Evolutionary conservation across 2,888 invertebrate species (phyloP).

Genomic region (Amitus sp.): DNA sequence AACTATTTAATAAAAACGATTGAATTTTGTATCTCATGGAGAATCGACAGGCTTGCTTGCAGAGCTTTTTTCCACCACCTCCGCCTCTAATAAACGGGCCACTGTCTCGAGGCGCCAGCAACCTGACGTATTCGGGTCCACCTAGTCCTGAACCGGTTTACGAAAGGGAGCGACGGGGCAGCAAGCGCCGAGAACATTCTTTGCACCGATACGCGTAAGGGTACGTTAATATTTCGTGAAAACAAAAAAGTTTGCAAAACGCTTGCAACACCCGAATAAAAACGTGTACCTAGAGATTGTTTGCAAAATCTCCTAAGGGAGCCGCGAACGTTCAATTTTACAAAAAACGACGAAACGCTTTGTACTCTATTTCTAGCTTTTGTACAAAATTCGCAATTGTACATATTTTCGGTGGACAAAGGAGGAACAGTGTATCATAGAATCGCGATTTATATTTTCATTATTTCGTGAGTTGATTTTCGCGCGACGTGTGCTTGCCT

Average conservation of each 20-base stretch:
- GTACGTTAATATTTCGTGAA: conserved; percentile 25
- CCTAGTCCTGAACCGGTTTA: conserved; percentile 62
- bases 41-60: conserved; percentile 59
- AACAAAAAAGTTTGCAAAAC: conserved; percentile 2
- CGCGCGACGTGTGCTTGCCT: not conserved
- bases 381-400: not conserved
- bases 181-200: conserved; percentile 63
- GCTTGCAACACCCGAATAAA: conserved; percentile 21
- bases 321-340: not conserved
- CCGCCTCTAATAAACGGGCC: conserved; percentile 63
- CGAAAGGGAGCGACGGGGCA: conserved; percentile 60
- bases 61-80: conserved; percentile 64
- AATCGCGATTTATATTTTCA: conserved; percentile 2
- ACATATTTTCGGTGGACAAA: not conserved
- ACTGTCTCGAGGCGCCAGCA: conserved; percentile 59
- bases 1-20: not conserved
- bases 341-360: not conserved
- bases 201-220: conserved; percentile 64
- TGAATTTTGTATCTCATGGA: conserved; percentile 23
- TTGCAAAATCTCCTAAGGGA: conserved; percentile 27
- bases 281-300: too few relatives aligned
- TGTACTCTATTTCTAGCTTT: not conserved
- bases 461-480: not conserved
- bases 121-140: conserved; percentile 63
- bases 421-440: not conserved